Conservation (phyloP, 1,140 invertebrate species). For the Ceratosolen solmsi region DNA sequence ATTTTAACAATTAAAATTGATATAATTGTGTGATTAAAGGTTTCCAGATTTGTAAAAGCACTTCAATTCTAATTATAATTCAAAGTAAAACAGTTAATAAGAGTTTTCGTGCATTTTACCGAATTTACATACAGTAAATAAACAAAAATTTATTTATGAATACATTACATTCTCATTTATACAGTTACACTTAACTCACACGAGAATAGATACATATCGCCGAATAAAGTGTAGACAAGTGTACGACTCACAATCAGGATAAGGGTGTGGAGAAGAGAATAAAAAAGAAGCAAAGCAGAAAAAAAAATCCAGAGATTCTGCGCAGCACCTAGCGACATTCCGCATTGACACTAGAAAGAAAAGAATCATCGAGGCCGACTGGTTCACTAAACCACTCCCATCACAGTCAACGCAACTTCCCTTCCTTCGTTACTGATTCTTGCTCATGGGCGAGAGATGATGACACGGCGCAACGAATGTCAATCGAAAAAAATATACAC, state of each 20-base stretch:
- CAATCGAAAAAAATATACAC: neutral
- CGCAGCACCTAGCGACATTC: conserved; percentile 53
- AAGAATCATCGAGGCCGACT: conserved; percentile 57
- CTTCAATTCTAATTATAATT: too few species aligned
- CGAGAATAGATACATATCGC: conserved; percentile 7
- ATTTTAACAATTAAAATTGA: too few species aligned
- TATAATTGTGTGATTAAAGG: too few species aligned
- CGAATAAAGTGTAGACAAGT: too few species aligned
- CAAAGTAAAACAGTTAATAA: neutral
- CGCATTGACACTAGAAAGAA: conserved; percentile 54
- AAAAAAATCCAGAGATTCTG: conserved; percentile 43
- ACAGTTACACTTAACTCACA: neutral
- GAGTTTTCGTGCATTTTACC: neutral
- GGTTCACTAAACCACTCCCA: conserved; percentile 58
- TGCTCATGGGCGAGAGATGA: neutral
- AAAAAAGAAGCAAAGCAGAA: neutral
- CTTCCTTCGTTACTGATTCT: neutral
- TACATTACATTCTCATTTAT: neutral
- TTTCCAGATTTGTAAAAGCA: neutral
- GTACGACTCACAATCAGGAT: too few species aligned
- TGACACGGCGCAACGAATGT: neutral
- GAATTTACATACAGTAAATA: neutral
- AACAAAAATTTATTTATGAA: neutral
- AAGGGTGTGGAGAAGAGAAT: neutral
- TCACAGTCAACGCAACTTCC: conserved; percentile 24